phyloP scores from a whole-genome alignment of 2,888 invertebrate genomes.

The Aporophyla lueneburgensis region DNA sequence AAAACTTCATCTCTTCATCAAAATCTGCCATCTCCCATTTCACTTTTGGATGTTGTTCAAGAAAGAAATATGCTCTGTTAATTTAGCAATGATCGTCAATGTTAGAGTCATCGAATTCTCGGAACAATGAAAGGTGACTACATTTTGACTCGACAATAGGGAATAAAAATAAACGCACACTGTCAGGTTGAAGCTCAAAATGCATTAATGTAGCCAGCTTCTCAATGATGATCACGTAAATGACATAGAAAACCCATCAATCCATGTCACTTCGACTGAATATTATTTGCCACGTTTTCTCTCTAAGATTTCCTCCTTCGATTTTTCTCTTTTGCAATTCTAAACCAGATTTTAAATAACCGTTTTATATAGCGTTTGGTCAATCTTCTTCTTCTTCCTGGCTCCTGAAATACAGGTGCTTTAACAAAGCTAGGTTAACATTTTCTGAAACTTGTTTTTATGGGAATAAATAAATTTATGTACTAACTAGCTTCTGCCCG shows the following conservation, averaged over 20 bases:
- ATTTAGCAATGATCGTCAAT: slow-evolving; percentile 19
- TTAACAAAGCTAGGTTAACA: too few relatives aligned
- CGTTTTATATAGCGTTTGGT: too few relatives aligned
- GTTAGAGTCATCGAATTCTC: slow-evolving; percentile 12
- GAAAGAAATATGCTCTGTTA: slow-evolving; percentile 33
- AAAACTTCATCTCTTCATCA: too few relatives aligned
- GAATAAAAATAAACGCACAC: slow-evolving; percentile 23
- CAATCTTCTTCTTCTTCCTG: too few relatives aligned
- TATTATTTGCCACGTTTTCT: neutral
- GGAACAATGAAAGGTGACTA: slow-evolving; percentile 49
- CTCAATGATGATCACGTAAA: neutral
- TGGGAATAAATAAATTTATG: too few relatives aligned
- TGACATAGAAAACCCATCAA: neutral
- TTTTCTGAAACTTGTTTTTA: too few relatives aligned
- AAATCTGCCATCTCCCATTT: slow-evolving; percentile 18
- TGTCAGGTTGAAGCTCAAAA: neutral
- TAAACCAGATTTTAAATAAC: neutral
- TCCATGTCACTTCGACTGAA: neutral
- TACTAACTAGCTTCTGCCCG: too few relatives aligned
- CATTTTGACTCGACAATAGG: slow-evolving; percentile 23
- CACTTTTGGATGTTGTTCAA: slow-evolving; percentile 51
- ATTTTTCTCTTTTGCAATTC: neutral
- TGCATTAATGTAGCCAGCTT: too few relatives aligned
- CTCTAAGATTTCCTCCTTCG: neutral
- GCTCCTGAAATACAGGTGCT: too few relatives aligned